Conservation (phyloP, 2,888 invertebrate genomes). For the Acanthosepion esculentum region DNA sequence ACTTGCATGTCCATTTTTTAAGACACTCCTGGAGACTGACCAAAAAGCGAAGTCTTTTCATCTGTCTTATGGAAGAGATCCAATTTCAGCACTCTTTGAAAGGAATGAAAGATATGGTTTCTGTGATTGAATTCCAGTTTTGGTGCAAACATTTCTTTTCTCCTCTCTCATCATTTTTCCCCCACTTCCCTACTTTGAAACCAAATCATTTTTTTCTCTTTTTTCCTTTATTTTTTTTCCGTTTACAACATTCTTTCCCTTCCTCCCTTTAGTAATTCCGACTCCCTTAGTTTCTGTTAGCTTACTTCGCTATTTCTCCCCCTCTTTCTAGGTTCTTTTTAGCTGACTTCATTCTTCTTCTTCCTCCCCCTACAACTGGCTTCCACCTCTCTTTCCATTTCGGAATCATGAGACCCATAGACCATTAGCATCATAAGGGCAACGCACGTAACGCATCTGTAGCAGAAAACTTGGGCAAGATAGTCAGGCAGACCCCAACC, state of each 20-base stretch:
- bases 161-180: not conserved
- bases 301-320: too few relatives aligned
- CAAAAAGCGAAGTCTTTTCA: not conserved
- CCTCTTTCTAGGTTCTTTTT: not conserved
- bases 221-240: too few relatives aligned
- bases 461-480: too few relatives aligned
- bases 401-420: too few relatives aligned
- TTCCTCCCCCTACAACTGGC: not conserved
- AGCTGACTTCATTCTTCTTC: not conserved
- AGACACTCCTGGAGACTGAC: conserved; percentile 15
- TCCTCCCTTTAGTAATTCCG: too few relatives aligned
- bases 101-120: not conserved
- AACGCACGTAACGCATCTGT: too few relatives aligned
- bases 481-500: too few relatives aligned
- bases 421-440: too few relatives aligned
- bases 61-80: not conserved
- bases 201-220: too few relatives aligned
- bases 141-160: not conserved
- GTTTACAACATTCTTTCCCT: too few relatives aligned
- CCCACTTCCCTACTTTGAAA: too few relatives aligned
- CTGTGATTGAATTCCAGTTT: not conserved
- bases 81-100: not conserved
- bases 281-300: too few relatives aligned
- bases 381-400: not conserved
- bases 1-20: not conserved